Evolutionary conservation across 2,888 invertebrate genomes (phyloP), one percentile per base, ranked within the genome.

Genomic region (Ophonus ardosiacus): DNA sequence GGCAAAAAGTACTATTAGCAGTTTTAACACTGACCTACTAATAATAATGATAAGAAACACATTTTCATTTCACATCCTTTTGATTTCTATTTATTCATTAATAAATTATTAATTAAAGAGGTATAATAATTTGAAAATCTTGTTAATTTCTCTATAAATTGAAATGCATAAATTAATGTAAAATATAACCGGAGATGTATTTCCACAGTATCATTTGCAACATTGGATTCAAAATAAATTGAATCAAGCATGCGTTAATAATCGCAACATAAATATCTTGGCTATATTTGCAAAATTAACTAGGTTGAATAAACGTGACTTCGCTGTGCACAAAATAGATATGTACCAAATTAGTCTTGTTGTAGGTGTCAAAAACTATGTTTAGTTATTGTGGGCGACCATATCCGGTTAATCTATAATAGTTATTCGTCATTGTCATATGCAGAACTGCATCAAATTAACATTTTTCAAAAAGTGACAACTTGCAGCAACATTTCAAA

Each of bases 201-300:
- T 51, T 51, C 43, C 43, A 51, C 43, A 31, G 31, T 31, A 31
- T 31, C 31, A 31, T 31, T 31, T 31, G 31, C 31, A 31, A 31
- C 31, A 51, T 51, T 59, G 6, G 15, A 59, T 59, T 1, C 68
- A 68, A 68, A 68, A 68, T 68, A 68, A 38, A 68, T 21, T 7
- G 7, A 21, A 61, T 2, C 61, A 61, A 61, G 61, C 21, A 61
- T 10, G 61, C 18, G 21, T 18, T 10, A 17, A 24, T 18, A 61
- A 61, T 31, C 38, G 38, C 8, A 38, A 68, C 13, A 38, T 38
- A 15, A 68, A 38, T 68, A 68, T 13, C 17, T 13, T 68, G 8
- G 7, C 68, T 68, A 68, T 68, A 68, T 38, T 68, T 68, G 15
- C 38, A 31, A 68, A 68, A 31, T 38, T 40, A 40, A 68, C 31